phyloP scores from a whole-genome alignment of 1,140 invertebrate genomes.

The Polypedilum vanderplanki region DNA sequence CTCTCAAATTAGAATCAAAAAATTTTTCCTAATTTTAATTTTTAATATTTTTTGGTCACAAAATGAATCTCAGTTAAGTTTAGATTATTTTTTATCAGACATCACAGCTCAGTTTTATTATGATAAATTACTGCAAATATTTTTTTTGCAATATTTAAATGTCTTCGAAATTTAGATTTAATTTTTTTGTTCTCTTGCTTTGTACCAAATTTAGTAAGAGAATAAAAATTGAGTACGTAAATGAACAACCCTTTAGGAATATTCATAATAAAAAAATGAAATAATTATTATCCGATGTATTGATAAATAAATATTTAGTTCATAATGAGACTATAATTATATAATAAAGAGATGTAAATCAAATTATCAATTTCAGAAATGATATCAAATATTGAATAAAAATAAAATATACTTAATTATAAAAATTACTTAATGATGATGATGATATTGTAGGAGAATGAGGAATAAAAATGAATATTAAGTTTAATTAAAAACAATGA shows the following conservation, averaged over 20 bases:
- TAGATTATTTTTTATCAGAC: neutral
- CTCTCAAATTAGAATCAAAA: neutral
- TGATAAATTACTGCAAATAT: neutral
- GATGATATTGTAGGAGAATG: neutral
- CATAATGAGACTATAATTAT: too few relatives aligned
- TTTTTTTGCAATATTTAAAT: conserved; percentile 8
- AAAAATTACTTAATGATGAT: too few relatives aligned
- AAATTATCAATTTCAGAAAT: conserved; percentile 20
- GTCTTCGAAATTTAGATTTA: neutral
- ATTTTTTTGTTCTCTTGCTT: too few relatives aligned
- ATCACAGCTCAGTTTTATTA: conserved; percentile 18
- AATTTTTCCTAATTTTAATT: neutral
- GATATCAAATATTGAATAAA: neutral
- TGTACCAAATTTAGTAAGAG: too few relatives aligned
- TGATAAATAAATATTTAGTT: too few relatives aligned
- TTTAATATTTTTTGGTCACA: neutral
- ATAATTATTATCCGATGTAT: too few relatives aligned
- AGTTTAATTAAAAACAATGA: neutral
- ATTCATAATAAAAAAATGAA: too few relatives aligned
- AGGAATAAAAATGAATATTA: neutral
- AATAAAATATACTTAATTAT: too few relatives aligned
- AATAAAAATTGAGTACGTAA: too few relatives aligned
- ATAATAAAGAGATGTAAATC: neutral
- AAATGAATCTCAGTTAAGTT: conserved; percentile 6
- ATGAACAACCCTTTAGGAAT: too few relatives aligned